These are phyloP conservation scores for Erythrolamprus reginae DNA, from an alignment of 2,113 vertebrate species.

Conservation along the genomic window DNA sequence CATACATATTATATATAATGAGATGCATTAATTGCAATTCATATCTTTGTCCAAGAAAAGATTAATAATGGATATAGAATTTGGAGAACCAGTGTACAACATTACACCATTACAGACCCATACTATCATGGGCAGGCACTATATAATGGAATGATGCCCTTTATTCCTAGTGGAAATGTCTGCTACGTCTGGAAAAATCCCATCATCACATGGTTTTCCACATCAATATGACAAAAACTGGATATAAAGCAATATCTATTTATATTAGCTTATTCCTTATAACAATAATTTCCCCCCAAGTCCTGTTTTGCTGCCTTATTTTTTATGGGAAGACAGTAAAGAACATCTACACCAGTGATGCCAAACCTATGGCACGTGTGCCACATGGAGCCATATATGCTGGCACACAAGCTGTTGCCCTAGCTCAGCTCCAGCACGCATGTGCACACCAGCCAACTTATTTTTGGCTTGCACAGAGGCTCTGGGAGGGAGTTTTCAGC, in stretches of 20 bases:
- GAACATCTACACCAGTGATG: not conserved
- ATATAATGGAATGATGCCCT: not conserved
- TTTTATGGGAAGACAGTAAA: not conserved
- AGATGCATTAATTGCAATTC: not conserved
- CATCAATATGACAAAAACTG: not conserved
- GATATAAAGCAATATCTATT: not conserved
- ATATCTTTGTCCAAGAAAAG: not conserved
- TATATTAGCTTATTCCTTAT: not conserved
- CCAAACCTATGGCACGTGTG: too few relatives aligned
- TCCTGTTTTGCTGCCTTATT: not conserved
- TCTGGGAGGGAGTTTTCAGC: too few relatives aligned
- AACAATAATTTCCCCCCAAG: not conserved
- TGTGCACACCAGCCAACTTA: too few relatives aligned
- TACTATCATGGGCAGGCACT: not conserved
- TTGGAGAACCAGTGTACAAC: not conserved
- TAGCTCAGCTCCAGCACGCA: too few relatives aligned
- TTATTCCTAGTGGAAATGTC: not conserved
- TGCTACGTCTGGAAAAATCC: not conserved
- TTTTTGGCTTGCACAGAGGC: too few relatives aligned
- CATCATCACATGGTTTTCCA: not conserved
- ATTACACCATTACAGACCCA: not conserved
- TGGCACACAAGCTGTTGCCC: too few relatives aligned
- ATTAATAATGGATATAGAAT: not conserved
- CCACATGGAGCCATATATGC: too few relatives aligned
- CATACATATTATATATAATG: not conserved